Base-by-base conservation (phyloP, 1,140 invertebrate species). In the Anadara kagoshimensis region DNA sequence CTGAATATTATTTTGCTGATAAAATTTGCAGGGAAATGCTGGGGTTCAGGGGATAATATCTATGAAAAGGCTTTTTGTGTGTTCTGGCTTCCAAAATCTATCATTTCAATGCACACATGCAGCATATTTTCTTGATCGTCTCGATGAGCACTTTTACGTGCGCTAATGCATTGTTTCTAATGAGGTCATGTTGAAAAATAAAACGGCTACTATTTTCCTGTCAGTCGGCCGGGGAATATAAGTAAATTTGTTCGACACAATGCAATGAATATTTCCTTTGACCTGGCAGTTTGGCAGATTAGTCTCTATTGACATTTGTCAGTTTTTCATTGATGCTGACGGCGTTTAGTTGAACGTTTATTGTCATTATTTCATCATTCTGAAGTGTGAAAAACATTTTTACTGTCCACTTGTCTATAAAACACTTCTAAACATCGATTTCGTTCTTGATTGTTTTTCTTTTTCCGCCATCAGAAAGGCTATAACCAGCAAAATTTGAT, bases 1-100 rank as follows among this genome's bases (percentile, higher is more conserved):
- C 88, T 84, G 89, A 90, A 90, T 90, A 90, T 90, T 90, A 90
- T 90, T 91, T 90, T 88, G 87, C 87, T 90, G 89, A 90, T 90
- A 90, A 90, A 90, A 89, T 89, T 90, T 89, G 89, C 87, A 82
- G 82, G 83, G 86, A 86, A 87, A 86, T 84, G 80, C 80, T 77
- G 72, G 81, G 73, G 83, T 81, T 79, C 77, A 61, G 67, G 58
- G 63, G 76, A 69, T 75, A 45, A 73, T 64, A 62, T 59, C 54
- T 63, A 44, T 64, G 24, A 41, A 74, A 74, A 72, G 51, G 73
- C 68, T 44, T 64, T 72, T 80, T 80, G 43, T 24, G 44, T 44
- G 26, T 45, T 62, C 76, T 62, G 57, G 78, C 78, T 53, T 75
- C 22, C 69, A 72, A 71, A 78, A 77, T 64, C 57, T 58, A 73